Percentiles rank a stretch among this genome's conserved stretches.
phyloP scores from a whole-genome alignment of 2,888 invertebrate genomes.

The Drosophila phalerata region DNA sequence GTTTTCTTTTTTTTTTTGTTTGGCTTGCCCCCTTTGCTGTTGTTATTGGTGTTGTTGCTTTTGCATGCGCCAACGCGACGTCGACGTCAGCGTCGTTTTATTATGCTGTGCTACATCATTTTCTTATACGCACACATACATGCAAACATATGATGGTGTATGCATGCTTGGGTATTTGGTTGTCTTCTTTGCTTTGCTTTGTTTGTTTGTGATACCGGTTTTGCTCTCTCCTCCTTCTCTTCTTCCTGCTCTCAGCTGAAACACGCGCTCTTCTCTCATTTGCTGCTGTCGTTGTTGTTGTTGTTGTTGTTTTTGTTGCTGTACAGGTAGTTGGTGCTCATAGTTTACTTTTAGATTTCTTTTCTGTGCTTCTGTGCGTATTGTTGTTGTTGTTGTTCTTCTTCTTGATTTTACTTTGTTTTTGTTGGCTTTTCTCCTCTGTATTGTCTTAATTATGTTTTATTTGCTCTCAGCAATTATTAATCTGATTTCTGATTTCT shows the following conservation, averaged over 20 bases:
- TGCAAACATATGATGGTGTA: not conserved
- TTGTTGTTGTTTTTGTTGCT: constrained; percentile 49
- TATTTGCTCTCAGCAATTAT: constrained; percentile 64
- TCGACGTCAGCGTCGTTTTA: constrained; percentile 26
- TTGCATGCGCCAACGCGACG: constrained; percentile 22
- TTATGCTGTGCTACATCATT: constrained; percentile 50
- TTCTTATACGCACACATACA: constrained; percentile 42
- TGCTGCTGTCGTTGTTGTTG: constrained; percentile 24
- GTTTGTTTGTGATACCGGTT: constrained; percentile 73
- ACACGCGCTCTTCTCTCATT: constrained; percentile 25
- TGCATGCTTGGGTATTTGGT: constrained; percentile 46
- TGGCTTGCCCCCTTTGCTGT: constrained; percentile 1
- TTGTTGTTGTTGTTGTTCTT: constrained; percentile 35
- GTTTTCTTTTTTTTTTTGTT: no score
- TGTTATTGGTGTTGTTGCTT: constrained; percentile 21
- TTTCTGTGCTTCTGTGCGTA: constrained; percentile 65
- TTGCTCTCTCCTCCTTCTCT: constrained; percentile 30
- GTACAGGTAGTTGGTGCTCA: constrained; percentile 71
- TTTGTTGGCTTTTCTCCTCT: constrained; percentile 22
- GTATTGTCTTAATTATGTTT: constrained; percentile 66
- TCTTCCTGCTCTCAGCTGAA: constrained; percentile 30
- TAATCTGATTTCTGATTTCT: constrained; percentile 57
- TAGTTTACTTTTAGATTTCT: constrained; percentile 79
- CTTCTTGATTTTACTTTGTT: constrained; percentile 35
- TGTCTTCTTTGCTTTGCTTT: constrained; percentile 52